Base-by-base conservation (phyloP, 1,140 invertebrate species). In the Scaptodrosophila lebanonensis region DNA sequence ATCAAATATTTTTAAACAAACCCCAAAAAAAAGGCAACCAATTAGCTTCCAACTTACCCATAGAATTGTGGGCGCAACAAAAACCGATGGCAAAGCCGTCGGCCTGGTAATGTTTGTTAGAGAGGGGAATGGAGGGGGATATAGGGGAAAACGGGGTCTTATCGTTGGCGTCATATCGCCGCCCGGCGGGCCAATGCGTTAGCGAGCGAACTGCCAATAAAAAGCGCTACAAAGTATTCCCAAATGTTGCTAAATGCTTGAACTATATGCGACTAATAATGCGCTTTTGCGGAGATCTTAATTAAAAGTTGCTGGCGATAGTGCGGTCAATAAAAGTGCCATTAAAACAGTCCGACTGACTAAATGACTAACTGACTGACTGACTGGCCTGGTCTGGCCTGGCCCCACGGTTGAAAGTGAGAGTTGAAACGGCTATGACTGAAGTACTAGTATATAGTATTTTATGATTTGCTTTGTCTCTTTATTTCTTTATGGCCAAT, bases 21-120 rank as follows among this genome's bases (percentile, higher is more conserved):
- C 11, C 29, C 35, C 54, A 11, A 36, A 44, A 65, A 66, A 66
- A 65, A 66, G 82, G 75, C 69, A 43, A 52, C 69, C 75, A 82
- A 82, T 82, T 82, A 82, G 75, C 75, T 82, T 52, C 75, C 75
- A 82, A 75, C 70, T 82, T 82, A 82, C 75, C 70, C 75, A 56
- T 40, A 79, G 75, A 79, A 79, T 79, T 82, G 69, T 73, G 75
- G 75, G 73, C 72, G 72, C 53, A 66, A 25, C 22, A 25, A 25
- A 8, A 4, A 8, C 22, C 22, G 8, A 25, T 25, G 22, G 22
- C 22, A 25, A 25, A 25, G 22, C 22, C 22, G 22, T 25, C 22
- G 22, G 22, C 22, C n/a, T n/a, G n/a, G n/a, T n/a, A n/a, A n/a
- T n/a, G n/a, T n/a, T n/a, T n/a, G n/a, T n/a, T n/a, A n/a, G n/a